Evolutionary conservation across 1,140 invertebrate species (phyloP).

Genomic region (Colletes latitarsis): DNA sequence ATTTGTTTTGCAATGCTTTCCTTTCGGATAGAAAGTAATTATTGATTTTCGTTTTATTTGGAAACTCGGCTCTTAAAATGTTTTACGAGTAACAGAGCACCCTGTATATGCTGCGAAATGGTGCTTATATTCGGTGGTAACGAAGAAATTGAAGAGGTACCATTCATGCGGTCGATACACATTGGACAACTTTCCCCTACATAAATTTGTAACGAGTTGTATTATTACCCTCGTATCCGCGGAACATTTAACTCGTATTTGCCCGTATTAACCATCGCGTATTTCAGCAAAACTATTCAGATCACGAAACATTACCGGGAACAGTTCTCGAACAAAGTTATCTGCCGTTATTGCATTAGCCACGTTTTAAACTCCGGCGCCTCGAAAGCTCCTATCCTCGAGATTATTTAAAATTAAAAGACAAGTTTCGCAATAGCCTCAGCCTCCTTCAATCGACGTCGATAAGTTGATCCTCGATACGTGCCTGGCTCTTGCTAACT

Average conservation of each 20-base stretch:
- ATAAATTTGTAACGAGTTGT: background rate
- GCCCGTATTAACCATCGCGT: background rate
- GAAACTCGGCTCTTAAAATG: too few relatives aligned
- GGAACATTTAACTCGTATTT: background rate
- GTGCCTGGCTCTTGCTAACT: background rate
- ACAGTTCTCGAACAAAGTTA: slow-evolving; percentile 2
- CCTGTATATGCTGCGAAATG: too few relatives aligned
- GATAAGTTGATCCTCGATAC: slow-evolving; percentile 5
- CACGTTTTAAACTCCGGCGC: background rate
- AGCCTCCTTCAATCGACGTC: background rate
- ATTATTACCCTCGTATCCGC: background rate
- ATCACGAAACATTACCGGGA: background rate
- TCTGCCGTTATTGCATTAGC: background rate
- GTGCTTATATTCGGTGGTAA: too few relatives aligned
- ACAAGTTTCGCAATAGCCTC: background rate
- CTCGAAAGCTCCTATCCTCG: background rate
- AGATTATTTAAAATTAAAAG: slow-evolving; percentile 3
- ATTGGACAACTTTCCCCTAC: background rate
- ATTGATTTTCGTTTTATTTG: too few relatives aligned
- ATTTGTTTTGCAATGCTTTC: too few relatives aligned
- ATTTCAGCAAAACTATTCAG: background rate
- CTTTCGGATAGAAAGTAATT: too few relatives aligned
- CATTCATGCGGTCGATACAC: too few relatives aligned
- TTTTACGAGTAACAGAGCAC: too few relatives aligned
- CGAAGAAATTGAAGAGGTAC: too few relatives aligned